phyloP scores from a whole-genome alignment of 92 coral and sea anemone genomes.

The Porites evermanni region DNA sequence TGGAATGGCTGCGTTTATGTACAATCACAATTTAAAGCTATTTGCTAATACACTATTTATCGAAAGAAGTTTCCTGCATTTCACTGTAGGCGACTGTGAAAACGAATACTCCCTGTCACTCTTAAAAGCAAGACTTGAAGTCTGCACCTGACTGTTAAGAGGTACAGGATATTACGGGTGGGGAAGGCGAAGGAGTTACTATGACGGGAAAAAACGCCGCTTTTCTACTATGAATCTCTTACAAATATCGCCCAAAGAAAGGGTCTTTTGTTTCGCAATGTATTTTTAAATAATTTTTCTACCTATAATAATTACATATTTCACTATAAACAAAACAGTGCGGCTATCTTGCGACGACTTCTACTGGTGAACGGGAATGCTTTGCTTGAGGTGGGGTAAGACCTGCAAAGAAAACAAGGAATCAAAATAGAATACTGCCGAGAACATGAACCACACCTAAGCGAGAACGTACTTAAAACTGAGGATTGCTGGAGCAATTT shows the following conservation, averaged over 20 bases:
- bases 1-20: too few species aligned
- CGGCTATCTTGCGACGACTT: slow-evolving; percentile 29
- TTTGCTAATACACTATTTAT: too few species aligned
- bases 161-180: too few species aligned
- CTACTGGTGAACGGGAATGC: slow-evolving; percentile 20
- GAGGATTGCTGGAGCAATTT: not conserved
- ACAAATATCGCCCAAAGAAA: not conserved
- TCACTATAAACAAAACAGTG: not conserved
- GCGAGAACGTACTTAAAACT: not conserved
- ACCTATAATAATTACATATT: not conserved
- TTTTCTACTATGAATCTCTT: too few species aligned
- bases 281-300: not conserved
- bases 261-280: not conserved
- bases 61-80: too few species aligned
- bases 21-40: too few species aligned
- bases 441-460: not conserved
- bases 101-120: too few species aligned
- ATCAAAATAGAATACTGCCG: not conserved
- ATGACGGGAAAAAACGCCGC: too few species aligned
- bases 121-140: too few species aligned
- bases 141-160: too few species aligned
- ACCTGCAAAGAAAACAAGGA: slow-evolving; percentile 37
- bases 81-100: too few species aligned
- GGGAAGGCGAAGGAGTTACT: too few species aligned
- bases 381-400: slow-evolving; percentile 28